Evolutionary conservation across 2,113 vertebrate genomes (phyloP), one percentile per base, ranked within the genome.

Genomic region (Hiodon alosoides): DNA sequence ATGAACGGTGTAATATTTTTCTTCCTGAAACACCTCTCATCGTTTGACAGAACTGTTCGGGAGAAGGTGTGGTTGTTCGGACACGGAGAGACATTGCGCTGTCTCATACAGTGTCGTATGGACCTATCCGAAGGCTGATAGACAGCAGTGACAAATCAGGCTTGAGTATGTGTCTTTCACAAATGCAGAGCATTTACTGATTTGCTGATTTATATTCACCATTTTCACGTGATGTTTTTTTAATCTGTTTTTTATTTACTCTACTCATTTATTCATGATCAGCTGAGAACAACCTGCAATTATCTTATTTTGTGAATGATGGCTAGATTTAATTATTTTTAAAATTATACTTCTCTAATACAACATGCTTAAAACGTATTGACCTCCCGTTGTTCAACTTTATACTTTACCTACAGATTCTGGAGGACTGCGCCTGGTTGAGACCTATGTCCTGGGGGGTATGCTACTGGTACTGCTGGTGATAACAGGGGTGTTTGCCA

Each of bases 401-500:
- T 59, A 5, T 48, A 51, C 78, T 54, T 48, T 54, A 64, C 72
- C 14, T 81, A 57, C 76, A 90, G 87, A 79, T 76, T 67, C 79
- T 70, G 81, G 71, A 14, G 78, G 76, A 51, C 59, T 88, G 57
- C 85, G 76, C 13, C 57, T 89, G 1, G 80, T 90, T 68, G 90
- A 92, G 84, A 93, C 87, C 0, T 84, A 88, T 65, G 81, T 90
- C 72, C 82, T 90, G 0, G 88, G 78, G 46, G 89, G 86, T 48
- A 73, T 92, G 66, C 83, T 92, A 78, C 65, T 87, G 4, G 71
- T 89, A 77, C 68, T 91, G 77, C 82, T 92, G 80, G 80, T 93
- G 58, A 31, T 91, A 77, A 87, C 85, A 2, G 89, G 82, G 51
- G 82, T 88, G 65, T 90, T 89, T 52, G 87, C 89, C 73, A 88